Evolutionary conservation across 2,113 vertebrate genomes (phyloP), one percentile per base, ranked within the genome.

Genomic region (Percina caprodes): DNA sequence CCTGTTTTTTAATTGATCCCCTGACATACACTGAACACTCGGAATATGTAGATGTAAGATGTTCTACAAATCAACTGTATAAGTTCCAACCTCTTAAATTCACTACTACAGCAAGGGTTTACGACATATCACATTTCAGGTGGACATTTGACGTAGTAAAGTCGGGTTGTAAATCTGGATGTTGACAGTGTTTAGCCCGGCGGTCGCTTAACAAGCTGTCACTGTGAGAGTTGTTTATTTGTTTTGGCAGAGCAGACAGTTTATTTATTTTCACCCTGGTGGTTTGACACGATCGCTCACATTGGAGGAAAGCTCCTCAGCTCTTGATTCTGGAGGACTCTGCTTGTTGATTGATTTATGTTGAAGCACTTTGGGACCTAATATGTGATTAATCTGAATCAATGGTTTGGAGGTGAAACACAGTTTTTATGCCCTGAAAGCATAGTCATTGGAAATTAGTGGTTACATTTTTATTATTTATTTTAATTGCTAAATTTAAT

Each of bases 251-350:
- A 69, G 73, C 0, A 3, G 12, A 12, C n/a, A 18, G 6, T 18
- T 66, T 70, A 61, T 87, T 81, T 79, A 67, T 87, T 75, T 77
- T 13, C 18, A 39, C 6, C 77, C n/a, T 55, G 23, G 49, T 48
- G 26, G 48, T 81, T 63, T 77, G 74, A 83, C 69, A 11, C 21
- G 19, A 62, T 79, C 11, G 18, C 24, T 77, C 51, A 61, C 19
- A 72, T 23, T 62, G 24, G 19, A 76, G 51, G 19, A 46, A 67
- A 68, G 3, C 21, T 39, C 51, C 33, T 24, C 42, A 45, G n/a
- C 24, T 76, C 52, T 30, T 80, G 18, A 65, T 84, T 19, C 45
- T 59, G 6, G 23, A 49, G 13, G 51, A 66, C 23, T 51, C 33
- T 54, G 45, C 24, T 33, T 58, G n/a, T 63, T 75, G 46, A 70